Base-by-base conservation (phyloP, 2,797 vertebrate species). In the Tragopan temminckii region DNA sequence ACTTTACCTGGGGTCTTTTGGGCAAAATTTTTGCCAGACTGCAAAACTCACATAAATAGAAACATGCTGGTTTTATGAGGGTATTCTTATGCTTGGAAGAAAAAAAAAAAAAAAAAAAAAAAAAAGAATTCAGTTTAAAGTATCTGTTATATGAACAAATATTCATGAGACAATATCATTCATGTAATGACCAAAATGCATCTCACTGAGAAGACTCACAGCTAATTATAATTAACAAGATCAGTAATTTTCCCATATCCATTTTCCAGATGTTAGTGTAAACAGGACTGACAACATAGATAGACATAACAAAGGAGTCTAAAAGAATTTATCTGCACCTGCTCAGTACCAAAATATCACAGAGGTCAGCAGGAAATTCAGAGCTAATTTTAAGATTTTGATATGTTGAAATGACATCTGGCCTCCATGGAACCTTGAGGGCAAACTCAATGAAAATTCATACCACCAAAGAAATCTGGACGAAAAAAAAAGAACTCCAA, bases 181-280 rank as follows among this genome's bases (percentile, higher is more conserved):
- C 33, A 57, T 29, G 68, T 94, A 85, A 93, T 95, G 87, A 95
- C 74, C 88, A 93, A 93, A 95, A 91, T 81, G 48, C 14, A 38
- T 96, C 35, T 94, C 69, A 50, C 19, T 85, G 83, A 90, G 84
- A 93, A 97, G 94, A 96, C 50, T 93, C 93, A 91, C 89, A 93
- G 94, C 67, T 97, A 95, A 96, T 97, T 96, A 92, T 76, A 96
- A 97, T 95, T 95, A 96, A 91, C 74, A 96, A 78, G 74, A 88
- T 95, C 76, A 83, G 90, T 87, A 93, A 95, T 91, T 94, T 94
- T 83, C 72, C 67, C 88, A 93, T 69, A 75, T 94, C 81, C 71
- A 89, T 86, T 94, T 97, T 95, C 93, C 95, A 95, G 93, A 70
- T 88, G 84, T 74, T 92, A 92, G 94, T 38, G 45, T 80, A 93